phyloP scores from a whole-genome alignment of 2,113 vertebrate genomes.

The Meleagris gallopavo region DNA sequence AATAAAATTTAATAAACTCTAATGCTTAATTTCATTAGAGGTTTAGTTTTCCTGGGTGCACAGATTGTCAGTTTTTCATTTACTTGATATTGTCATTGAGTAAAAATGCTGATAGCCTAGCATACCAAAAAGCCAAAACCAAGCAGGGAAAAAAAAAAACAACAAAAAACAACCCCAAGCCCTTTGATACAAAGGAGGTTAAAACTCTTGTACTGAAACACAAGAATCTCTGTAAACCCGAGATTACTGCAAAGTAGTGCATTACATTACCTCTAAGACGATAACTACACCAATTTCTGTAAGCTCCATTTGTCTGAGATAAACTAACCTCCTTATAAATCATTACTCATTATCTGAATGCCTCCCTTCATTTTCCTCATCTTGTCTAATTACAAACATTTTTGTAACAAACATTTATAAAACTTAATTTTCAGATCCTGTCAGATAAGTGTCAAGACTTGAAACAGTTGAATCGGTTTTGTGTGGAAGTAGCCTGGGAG shows the following conservation, averaged over 20 bases:
- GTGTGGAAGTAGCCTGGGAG: conserved; percentile 64
- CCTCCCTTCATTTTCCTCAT: conserved; percentile 64
- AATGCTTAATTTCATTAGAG: conserved; percentile 85
- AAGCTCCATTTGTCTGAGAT: conserved; percentile 63
- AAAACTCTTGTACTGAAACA: not conserved
- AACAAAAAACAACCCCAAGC: not conserved
- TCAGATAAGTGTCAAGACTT: conserved; percentile 60
- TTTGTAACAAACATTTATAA: conserved; percentile 75
- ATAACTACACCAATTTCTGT: conserved; percentile 64
- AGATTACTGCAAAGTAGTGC: conserved; percentile 56
- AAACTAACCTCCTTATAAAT: conserved; percentile 67
- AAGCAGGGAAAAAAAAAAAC: not conserved
- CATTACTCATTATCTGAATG: conserved; percentile 71
- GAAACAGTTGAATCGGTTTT: conserved; percentile 2
- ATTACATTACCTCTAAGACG: conserved; percentile 65
- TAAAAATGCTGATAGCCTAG: conserved; percentile 53
- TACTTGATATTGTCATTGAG: conserved; percentile 64
- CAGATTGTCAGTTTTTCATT: conserved; percentile 74
- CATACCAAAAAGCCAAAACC: not conserved
- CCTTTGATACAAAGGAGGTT: not conserved
- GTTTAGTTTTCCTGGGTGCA: conserved; percentile 73
- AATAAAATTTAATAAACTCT: conserved; percentile 83
- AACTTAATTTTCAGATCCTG: conserved; percentile 75
- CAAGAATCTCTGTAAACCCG: conserved; percentile 38
- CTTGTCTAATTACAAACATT: conserved; percentile 68